phyloP scores from a whole-genome alignment of 1,140 invertebrate species.

The Chrysomallon squamiferum region DNA sequence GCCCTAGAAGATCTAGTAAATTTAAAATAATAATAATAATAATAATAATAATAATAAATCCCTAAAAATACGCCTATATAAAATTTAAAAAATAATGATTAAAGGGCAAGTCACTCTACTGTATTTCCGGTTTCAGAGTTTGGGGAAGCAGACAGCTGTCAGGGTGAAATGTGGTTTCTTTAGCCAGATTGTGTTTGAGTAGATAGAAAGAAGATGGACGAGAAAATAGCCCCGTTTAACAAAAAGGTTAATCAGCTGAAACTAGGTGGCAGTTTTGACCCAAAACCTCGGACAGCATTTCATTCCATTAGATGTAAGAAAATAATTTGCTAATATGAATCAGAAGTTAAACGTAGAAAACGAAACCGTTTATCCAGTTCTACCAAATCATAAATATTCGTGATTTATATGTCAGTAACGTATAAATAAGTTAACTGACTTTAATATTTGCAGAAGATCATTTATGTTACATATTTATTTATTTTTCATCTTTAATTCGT shows the following conservation, averaged over 20 bases:
- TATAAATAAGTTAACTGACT: no score
- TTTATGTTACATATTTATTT: no score
- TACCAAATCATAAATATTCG: background rate
- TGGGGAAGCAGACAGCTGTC: background rate
- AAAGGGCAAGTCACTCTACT: background rate
- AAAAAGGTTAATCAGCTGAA: conserved; percentile 42
- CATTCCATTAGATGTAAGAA: conserved; percentile 56
- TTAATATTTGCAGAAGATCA: background rate
- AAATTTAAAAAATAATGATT: no score
- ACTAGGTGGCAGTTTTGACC: conserved; percentile 50
- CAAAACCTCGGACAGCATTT: conserved; percentile 35
- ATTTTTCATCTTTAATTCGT: background rate
- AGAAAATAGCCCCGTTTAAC: conserved; percentile 33
- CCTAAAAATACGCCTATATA: no score
- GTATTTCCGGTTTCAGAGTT: background rate
- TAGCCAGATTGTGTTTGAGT: background rate
- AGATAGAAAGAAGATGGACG: conserved; percentile 10
- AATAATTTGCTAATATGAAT: no score
- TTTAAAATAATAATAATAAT: no score
- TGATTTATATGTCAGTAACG: background rate
- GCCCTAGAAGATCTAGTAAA: no score
- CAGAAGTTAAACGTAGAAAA: background rate
- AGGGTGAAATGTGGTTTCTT: background rate
- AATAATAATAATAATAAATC: no score
- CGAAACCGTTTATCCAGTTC: background rate